Base-by-base conservation (phyloP, 2,113 vertebrate species). In the Aphyosemion australe region DNA sequence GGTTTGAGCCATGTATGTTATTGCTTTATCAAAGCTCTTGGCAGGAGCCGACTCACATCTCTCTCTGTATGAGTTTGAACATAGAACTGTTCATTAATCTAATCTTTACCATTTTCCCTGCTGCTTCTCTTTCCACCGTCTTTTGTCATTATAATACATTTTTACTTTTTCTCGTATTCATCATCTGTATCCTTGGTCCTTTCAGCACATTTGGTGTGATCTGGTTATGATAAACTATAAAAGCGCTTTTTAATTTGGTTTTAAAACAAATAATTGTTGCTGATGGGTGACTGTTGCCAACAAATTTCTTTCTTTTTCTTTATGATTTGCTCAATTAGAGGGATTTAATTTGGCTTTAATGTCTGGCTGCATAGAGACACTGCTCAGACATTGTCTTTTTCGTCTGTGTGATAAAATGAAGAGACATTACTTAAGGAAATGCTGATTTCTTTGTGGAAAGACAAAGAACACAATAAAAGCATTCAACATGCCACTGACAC, bases 401-500 rank as follows among this genome's bases (percentile, higher is more conserved):
- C 39, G 8, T 34, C 32, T 2, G 16, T 45, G 20, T 46, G 26
- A 39, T 26, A 6, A 79, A 59, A 58, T n/a, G 13, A 47, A 12
- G 41, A 47, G 20, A 48, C 50, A 31, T 49, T n/a, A 16, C 46
- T 6, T 8, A 20, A 63, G 31, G 16, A 16, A 39, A 63, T 7
- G 26, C 11, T n/a, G n/a, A n/a, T n/a, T n/a, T n/a, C n/a, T 18
- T 67, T 63, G 20, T 26, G 12, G 16, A 12, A n/a, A 55, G 49
- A 67, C 21, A 53, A 47, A 49, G 21, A 31, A 14, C 12, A n/a
- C 5, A 10, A 47, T 51, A 16, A 59, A 69, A 64, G 37, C 34
- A 19, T 65, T 26, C 3, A 4, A 8, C 51, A 47, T 32, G 47
- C 47, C 21, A 18, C 12, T 50, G 49, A 61, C 42, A 66, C 19